Evolutionary conservation across 2,888 invertebrate genomes (phyloP).

Genomic region (Apotomis betuletana): DNA sequence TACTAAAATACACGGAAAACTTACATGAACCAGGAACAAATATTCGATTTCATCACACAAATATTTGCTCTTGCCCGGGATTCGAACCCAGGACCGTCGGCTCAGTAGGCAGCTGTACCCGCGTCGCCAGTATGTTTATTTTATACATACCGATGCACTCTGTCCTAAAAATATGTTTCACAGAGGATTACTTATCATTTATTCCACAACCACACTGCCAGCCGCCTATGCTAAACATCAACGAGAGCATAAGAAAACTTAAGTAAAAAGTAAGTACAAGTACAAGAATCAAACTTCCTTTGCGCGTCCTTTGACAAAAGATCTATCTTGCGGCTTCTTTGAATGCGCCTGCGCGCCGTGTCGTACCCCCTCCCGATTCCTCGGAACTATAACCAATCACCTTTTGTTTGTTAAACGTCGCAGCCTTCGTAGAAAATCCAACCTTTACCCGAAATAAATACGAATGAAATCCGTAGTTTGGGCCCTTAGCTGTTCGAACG

Average conservation of each 20-base stretch:
- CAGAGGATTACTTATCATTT: no score
- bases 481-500: not conserved
- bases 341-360: constrained; percentile 71
- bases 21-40: no score
- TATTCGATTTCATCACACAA: no score
- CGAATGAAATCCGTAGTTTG: not conserved
- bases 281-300: constrained; percentile 59
- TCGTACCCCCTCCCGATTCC: constrained; percentile 54
- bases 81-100: no score
- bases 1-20: no score
- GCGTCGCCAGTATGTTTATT: no score
- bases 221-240: not conserved
- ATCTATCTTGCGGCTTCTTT: constrained; percentile 75
- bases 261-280: constrained; percentile 37
- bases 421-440: constrained; percentile 61
- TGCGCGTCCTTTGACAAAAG: constrained; percentile 62
- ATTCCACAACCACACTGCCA: no score
- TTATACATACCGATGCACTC: no score
- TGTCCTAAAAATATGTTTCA: no score
- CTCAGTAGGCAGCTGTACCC: no score
- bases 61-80: no score
- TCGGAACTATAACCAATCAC: constrained; percentile 62
- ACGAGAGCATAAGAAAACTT: constrained; percentile 1
- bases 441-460: not conserved
- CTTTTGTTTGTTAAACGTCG: constrained; percentile 76